Base-by-base conservation (phyloP, 2,888 invertebrate species). In the Limnephilus rhombicus region DNA sequence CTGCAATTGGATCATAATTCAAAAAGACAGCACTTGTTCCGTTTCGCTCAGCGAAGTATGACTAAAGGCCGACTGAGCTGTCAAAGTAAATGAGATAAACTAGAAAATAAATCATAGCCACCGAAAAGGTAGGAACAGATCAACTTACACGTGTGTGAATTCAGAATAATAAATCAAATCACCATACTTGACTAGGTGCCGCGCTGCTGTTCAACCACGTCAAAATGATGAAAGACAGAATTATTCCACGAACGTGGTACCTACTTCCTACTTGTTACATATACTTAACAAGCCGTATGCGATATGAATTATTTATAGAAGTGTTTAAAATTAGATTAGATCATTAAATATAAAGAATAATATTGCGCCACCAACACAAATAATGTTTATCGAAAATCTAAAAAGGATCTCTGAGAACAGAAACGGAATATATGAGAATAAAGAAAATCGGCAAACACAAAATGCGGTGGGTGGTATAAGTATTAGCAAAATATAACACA, bases 71-170 rank as follows among this genome's bases (percentile, higher is more conserved):
- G 80, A 41, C 31, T 86, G 24, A 68, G 68, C 68, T 24, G 68
- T 68, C 68, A 68, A 83, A 83, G 83, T 83, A 85, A 45, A n/a
- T 88, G 3, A 88, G 88, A 88, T 88, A 88, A 89, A 24, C 13
- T 34, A 80, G 24, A 37, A 80, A 41, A 89, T 89, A 89, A 89
- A 80, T 89, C 41, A 89, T 34, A 49, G 88, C 80, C 88, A 89
- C 88, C 37, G 80, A 89, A 89, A 68, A 87, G 34, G 53, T 53
- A 53, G 87, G 87, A 49, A 87, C 31, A 18, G 53, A 53, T 87
- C 68, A 87, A 9, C 87, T 85, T 85, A 37, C 85, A 37, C 41
- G 41, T 85, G 41, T 37, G n/a, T 85, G 37, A 41, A 34, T 34
- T 15, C 4, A 85, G 85, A 31, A 53, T 87, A 13, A 34, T 87